A percentile compares a stretch with the other conserved stretches of the same genome.
phyloP scores from a whole-genome alignment of 2,113 vertebrate genomes.

The Choloepus hoffmanni region DNA sequence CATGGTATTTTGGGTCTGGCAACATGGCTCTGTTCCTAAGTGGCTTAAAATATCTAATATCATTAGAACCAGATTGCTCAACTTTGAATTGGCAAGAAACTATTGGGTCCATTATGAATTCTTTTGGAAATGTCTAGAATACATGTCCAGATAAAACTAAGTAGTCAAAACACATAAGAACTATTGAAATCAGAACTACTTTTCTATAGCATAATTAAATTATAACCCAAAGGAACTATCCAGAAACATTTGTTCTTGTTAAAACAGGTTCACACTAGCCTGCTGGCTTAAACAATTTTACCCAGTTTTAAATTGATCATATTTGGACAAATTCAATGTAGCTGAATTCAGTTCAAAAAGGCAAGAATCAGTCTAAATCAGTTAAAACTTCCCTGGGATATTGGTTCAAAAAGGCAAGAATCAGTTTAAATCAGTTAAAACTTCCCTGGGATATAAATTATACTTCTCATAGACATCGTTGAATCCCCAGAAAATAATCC shows the following conservation, averaged over 20 bases:
- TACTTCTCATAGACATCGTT: neutral
- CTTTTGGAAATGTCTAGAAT: conserved; percentile 40
- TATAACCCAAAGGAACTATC: conserved; percentile 16
- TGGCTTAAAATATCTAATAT: conserved; percentile 19
- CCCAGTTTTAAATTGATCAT: neutral
- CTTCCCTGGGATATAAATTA: neutral
- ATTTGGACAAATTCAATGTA: conserved; percentile 12
- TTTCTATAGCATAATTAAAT: neutral
- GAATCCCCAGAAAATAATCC: neutral
- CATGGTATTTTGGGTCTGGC: neutral
- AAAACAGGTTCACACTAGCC: neutral
- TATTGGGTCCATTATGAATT: neutral
- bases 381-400: neutral
- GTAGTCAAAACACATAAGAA: conserved; percentile 41
- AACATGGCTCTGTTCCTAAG: neutral
- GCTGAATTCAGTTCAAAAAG: neutral
- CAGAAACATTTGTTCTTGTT: conserved; percentile 55
- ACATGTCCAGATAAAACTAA: conserved; percentile 13
- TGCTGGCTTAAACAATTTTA: conserved; percentile 5
- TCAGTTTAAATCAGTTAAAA: conserved; percentile 27
- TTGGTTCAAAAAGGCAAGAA: neutral
- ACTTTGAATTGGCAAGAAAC: neutral
- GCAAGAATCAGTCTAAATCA: conserved; percentile 1
- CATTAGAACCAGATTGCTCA: neutral
- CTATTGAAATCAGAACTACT: conserved; percentile 20